Conservation (phyloP, 2,797 vertebrate species). For the Chrysocyon brachyurus region DNA sequence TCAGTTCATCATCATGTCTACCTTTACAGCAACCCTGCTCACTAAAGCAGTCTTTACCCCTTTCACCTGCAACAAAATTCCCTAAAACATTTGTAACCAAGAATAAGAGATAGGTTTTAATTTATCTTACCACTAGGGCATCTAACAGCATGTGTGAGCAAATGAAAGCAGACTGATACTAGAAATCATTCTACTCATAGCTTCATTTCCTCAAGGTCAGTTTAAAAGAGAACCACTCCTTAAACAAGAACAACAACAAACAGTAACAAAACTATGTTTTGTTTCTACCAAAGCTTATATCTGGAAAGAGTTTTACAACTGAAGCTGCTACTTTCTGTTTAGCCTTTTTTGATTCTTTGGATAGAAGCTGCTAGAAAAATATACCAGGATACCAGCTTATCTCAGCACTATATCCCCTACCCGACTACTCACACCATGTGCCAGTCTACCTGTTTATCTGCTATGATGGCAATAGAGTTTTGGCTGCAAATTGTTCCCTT, state of each 20-base stretch:
- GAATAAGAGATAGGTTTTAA: not conserved
- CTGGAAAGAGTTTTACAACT: not conserved
- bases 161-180: not conserved
- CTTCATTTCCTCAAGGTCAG: not conserved
- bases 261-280: not conserved
- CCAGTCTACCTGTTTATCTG: not conserved
- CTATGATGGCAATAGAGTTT: not conserved
- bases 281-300: not conserved
- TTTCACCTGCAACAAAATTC: not conserved
- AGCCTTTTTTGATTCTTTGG: not conserved
- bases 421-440: not conserved
- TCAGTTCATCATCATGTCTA: not conserved
- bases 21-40: not conserved
- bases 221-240: not conserved
- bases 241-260: not conserved
- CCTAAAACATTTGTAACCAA: not conserved
- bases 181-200: not conserved
- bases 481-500: not conserved
- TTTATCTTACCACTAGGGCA: not conserved
- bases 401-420: too few relatives aligned
- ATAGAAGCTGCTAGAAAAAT: not conserved
- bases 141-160: not conserved
- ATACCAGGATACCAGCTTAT: not conserved
- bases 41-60: not conserved
- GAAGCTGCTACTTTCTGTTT: not conserved